These are phyloP conservation scores for Phainopepla nitens DNA, from an alignment of 2,113 vertebrate genomes.

Conservation along the genomic window DNA sequence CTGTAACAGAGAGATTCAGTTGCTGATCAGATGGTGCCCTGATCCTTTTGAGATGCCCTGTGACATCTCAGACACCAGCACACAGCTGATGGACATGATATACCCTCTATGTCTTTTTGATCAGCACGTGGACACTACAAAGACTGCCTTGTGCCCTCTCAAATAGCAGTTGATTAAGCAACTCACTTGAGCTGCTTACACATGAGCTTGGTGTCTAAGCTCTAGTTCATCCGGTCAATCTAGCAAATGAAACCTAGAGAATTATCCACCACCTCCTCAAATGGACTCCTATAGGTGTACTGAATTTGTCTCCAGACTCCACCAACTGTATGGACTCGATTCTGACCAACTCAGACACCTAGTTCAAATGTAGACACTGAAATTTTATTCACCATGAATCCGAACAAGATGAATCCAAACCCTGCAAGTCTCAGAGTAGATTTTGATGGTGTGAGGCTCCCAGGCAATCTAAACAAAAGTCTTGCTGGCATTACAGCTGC, in stretches of 20 bases:
- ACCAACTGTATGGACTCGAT: neutral
- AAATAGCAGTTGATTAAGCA: neutral
- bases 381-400: neutral
- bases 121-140: neutral
- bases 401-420: neutral
- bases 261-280: neutral
- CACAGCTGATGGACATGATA: neutral
- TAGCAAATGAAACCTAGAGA: neutral
- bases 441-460: neutral
- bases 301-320: neutral
- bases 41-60: neutral
- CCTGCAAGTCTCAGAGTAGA: neutral
- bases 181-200: neutral
- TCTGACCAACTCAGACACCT: neutral
- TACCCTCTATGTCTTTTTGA: neutral
- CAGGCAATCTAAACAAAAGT: neutral
- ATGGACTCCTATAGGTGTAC: neutral
- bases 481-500: neutral
- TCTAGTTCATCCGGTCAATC: neutral
- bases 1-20: neutral
- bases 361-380: neutral
- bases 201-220: neutral
- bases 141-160: neutral
- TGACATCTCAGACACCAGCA: neutral
- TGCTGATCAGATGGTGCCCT: neutral